A percentile compares a stretch with the other conserved stretches of the same genome.
These are phyloP conservation scores for Drosophila atripex DNA, from an alignment of 2,888 invertebrate genomes.

Conservation along the genomic window DNA sequence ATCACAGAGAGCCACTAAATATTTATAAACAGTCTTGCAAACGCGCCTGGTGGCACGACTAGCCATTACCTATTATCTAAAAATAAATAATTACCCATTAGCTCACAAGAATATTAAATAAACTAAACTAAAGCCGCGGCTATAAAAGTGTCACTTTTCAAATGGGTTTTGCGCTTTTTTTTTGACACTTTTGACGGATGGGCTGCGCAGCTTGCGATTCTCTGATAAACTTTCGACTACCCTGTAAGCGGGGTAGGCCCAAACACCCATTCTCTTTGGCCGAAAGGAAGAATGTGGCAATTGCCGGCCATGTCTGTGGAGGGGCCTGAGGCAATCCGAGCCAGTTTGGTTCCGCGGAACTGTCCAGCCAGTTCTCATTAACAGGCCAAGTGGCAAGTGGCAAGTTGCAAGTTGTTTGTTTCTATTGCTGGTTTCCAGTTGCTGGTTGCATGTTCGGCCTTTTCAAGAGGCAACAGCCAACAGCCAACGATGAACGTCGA, in stretches of 20 bases:
- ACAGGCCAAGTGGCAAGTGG: constrained; percentile 27
- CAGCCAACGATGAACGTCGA: constrained; percentile 47
- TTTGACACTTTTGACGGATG: neutral
- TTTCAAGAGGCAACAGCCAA: constrained; percentile 72
- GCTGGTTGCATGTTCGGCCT: constrained; percentile 20
- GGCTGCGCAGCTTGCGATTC: neutral
- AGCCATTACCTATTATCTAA: neutral
- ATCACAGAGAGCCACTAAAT: constrained; percentile 18
- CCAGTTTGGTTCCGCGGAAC: constrained; percentile 78
- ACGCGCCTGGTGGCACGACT: neutral
- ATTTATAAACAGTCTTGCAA: neutral
- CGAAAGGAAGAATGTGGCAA: constrained; percentile 70
- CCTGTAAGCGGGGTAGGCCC: constrained; percentile 4
- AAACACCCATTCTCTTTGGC: constrained; percentile 52
- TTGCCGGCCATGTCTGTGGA: constrained; percentile 21
- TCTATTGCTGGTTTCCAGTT: constrained; percentile 63
- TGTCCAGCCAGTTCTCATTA: constrained; percentile 55
- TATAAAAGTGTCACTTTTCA: neutral
- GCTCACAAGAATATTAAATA: neutral
- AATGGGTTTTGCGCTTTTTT: neutral
- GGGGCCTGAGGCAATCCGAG: constrained; percentile 54
- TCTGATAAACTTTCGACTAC: neutral
- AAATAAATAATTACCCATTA: neutral
- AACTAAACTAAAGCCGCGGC: neutral
- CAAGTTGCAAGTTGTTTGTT: constrained; percentile 10